Conservation (phyloP, 2,113 vertebrate genomes). For the Pterocles burchelli region DNA sequence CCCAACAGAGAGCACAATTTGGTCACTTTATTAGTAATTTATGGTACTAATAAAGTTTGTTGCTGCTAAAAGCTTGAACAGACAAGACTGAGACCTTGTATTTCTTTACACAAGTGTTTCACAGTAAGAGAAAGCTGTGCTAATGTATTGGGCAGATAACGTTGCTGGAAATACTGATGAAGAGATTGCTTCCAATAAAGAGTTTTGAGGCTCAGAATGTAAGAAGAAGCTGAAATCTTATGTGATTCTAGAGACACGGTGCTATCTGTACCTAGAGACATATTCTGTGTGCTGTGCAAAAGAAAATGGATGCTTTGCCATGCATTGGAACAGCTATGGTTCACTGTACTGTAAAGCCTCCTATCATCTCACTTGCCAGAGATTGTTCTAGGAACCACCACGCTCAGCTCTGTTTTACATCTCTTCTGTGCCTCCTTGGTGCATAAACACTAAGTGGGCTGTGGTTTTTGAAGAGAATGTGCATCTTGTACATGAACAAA, state of each 20-base stretch:
- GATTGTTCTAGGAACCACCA: background rate
- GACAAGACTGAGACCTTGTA: background rate
- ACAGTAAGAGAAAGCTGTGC: background rate
- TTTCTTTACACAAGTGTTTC: background rate
- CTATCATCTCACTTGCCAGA: background rate
- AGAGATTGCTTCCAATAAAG: background rate
- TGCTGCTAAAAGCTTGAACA: background rate
- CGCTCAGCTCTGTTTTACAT: background rate
- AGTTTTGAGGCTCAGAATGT: background rate
- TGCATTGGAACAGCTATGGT: background rate
- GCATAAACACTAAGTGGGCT: background rate
- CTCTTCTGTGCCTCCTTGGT: background rate
- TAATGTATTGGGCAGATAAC: background rate
- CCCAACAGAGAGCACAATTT: background rate
- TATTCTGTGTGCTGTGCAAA: background rate
- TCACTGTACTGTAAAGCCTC: background rate
- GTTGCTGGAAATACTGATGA: background rate
- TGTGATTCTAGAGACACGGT: background rate
- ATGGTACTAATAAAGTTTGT: too few species aligned
- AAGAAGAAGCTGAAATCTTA: background rate
- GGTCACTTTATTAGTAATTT: background rate
- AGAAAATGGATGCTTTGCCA: background rate
- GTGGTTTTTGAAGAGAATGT: background rate
- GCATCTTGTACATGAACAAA: fast-evolving
- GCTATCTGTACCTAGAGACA: background rate